These are phyloP conservation scores for Siderastrea radians DNA, from an alignment of 92 coral and sea anemone species.

Conservation along the genomic window DNA sequence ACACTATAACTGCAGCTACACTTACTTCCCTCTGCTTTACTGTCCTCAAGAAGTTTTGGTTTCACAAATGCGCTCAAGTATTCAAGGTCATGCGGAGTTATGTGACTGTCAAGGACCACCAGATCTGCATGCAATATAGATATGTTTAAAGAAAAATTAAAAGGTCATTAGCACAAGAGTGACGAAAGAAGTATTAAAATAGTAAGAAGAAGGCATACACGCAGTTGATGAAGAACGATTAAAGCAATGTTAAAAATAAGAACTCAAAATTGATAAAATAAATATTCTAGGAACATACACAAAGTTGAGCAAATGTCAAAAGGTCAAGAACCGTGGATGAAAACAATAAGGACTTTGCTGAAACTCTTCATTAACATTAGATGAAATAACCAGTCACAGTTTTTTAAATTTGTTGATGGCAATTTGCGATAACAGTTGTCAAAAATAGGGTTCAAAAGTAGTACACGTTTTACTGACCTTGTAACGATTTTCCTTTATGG, in stretches of 20 bases:
- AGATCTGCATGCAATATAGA: constrained; percentile 71
- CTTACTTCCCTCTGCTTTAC: constrained; percentile 85
- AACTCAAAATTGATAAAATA: too few species aligned
- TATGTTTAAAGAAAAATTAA: neutral
- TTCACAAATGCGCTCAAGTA: constrained; percentile 65
- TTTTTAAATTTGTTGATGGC: too few species aligned
- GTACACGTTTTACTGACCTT: constrained; percentile 18
- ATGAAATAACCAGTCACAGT: too few species aligned
- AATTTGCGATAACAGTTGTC: too few species aligned
- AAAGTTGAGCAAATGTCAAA: too few species aligned
- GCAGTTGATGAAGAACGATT: too few species aligned
- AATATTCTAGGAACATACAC: too few species aligned
- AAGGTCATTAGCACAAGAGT: neutral
- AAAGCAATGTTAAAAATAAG: too few species aligned
- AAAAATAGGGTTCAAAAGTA: too few species aligned
- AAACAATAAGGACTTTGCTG: too few species aligned
- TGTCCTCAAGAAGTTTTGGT: constrained; percentile 81
- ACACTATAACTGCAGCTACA: neutral
- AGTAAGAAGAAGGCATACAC: neutral
- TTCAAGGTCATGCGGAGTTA: constrained; percentile 76
- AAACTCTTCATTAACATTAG: too few species aligned
- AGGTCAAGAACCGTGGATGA: too few species aligned
- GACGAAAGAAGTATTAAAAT: neutral
- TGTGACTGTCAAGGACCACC: constrained; percentile 59
- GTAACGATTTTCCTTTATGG: constrained; percentile 56